A percentile compares a stretch with the other conserved stretches of the same genome.
Conservation (phyloP, 2,888 invertebrate genomes). For the Drosophila multiciliata region DNA sequence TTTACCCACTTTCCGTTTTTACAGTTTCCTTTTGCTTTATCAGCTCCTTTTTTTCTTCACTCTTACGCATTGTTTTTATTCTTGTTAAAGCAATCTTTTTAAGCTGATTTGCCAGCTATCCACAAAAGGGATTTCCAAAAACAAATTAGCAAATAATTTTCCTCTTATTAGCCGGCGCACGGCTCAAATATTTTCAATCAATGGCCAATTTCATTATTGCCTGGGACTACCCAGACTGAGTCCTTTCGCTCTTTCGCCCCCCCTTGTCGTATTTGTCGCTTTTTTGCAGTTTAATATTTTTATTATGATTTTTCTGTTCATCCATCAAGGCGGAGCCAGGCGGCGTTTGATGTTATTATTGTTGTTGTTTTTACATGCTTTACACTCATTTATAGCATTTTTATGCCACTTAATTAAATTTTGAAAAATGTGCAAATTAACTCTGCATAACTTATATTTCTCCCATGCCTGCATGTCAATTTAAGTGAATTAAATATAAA, state of each 20-base stretch:
- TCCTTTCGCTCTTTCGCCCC: neutral
- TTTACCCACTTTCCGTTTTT: constrained; percentile 21
- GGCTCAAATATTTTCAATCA: constrained; percentile 66
- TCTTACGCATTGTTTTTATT: constrained; percentile 39
- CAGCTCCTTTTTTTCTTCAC: constrained; percentile 42
- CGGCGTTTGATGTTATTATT: constrained; percentile 33
- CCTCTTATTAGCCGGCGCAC: constrained; percentile 58
- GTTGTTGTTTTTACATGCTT: constrained; percentile 28
- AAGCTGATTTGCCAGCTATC: constrained; percentile 61
- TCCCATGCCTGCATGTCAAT: neutral
- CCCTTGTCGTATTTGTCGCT: constrained; percentile 31
- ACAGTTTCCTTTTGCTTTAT: constrained; percentile 49
- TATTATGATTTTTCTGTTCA: constrained; percentile 50
- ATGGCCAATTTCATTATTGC: constrained; percentile 36
- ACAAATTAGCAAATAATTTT: constrained; percentile 76
- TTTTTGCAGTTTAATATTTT: constrained; percentile 53
- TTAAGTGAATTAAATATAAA: constrained; percentile 66
- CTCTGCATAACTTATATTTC: neutral
- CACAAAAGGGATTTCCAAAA: constrained; percentile 39
- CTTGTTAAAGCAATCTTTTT: constrained; percentile 56
- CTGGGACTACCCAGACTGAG: neutral
- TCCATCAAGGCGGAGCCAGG: constrained; percentile 44
- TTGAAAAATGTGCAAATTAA: constrained; percentile 62
- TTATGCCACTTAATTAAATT: constrained; percentile 65
- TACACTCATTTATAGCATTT: constrained; percentile 56